Conservation (phyloP, 1,140 invertebrate genomes). For the Pseudomyrmex dendroicus region DNA sequence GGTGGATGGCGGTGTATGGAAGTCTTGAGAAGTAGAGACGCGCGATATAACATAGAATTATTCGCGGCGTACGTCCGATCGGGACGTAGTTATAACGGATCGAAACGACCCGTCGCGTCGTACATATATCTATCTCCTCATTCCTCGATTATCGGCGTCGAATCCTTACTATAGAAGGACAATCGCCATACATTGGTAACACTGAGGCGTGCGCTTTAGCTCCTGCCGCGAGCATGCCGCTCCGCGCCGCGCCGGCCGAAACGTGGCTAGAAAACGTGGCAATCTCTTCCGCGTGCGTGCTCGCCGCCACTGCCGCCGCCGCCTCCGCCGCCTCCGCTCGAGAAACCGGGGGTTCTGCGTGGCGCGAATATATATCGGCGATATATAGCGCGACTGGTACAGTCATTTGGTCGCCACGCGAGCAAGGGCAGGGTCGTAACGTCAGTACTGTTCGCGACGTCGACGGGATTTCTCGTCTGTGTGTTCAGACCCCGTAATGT, state of each 20-base stretch:
- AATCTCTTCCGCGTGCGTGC: constrained; percentile 41
- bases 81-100: constrained; percentile 21
- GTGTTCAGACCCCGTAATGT: constrained; percentile 18
- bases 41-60: constrained; percentile 20
- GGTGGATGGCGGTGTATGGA: constrained; percentile 24
- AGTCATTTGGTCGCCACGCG: constrained; percentile 75
- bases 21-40: constrained; percentile 57
- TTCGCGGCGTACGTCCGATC: neutral
- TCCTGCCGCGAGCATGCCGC: constrained; percentile 7
- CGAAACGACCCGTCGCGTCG: constrained; percentile 9
- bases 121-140: neutral
- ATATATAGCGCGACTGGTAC: constrained; percentile 12
- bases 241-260: constrained; percentile 36
- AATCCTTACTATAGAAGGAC: constrained; percentile 43
- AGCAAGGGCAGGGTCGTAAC: constrained; percentile 82
- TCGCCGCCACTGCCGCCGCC: neutral
- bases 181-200: constrained; percentile 40
- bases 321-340: constrained; percentile 6
- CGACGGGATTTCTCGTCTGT: constrained; percentile 65
- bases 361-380: constrained; percentile 69
- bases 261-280: constrained; percentile 38
- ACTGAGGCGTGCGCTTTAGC: constrained; percentile 44
- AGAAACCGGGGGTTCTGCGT: constrained; percentile 22
- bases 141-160: neutral
- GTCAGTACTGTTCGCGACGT: constrained; percentile 78